phyloP scores from a whole-genome alignment of 1,140 invertebrate species.

The Apis laboriosa region DNA sequence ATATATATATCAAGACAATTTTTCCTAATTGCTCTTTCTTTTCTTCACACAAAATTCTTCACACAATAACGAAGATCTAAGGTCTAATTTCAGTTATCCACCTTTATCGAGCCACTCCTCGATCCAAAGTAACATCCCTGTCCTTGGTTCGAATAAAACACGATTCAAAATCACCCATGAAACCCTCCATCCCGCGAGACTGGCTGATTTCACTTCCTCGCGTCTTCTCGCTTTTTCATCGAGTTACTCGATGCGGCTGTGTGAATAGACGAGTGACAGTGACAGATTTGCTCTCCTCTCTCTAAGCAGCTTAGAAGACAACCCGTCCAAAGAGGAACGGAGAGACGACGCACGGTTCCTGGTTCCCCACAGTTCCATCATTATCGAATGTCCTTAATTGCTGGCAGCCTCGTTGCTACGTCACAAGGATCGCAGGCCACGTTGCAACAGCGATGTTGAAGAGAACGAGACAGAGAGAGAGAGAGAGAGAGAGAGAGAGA shows the following conservation, averaged over 20 bases:
- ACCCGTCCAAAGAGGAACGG: not conserved
- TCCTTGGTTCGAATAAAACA: not conserved
- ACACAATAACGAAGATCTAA: not conserved
- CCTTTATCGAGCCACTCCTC: not conserved
- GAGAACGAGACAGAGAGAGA: not conserved
- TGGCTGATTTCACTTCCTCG: slow-evolving; percentile 7
- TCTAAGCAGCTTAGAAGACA: slow-evolving; percentile 43
- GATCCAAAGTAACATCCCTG: not conserved
- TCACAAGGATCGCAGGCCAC: not conserved
- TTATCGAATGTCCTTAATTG: slow-evolving; percentile 67
- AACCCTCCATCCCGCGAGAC: not conserved
- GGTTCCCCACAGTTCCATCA: slow-evolving; percentile 53
- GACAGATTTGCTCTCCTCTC: slow-evolving; percentile 60
- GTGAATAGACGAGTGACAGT: slow-evolving; percentile 63
- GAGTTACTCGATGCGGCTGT: slow-evolving; percentile 32
- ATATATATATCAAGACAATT: no score
- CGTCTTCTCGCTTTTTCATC: slow-evolving; percentile 37
- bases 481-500: not conserved
- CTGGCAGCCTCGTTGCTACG: slow-evolving; percentile 32
- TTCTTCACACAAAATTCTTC: no score
- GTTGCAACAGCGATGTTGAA: slow-evolving; percentile 8
- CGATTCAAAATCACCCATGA: slow-evolving; percentile 15
- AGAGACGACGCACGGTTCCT: slow-evolving; percentile 23
- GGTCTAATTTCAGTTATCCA: not conserved
- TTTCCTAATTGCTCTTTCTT: no score